Evolutionary conservation across 2,888 invertebrate genomes (phyloP).

Genomic region (Cryptus viduatorius): DNA sequence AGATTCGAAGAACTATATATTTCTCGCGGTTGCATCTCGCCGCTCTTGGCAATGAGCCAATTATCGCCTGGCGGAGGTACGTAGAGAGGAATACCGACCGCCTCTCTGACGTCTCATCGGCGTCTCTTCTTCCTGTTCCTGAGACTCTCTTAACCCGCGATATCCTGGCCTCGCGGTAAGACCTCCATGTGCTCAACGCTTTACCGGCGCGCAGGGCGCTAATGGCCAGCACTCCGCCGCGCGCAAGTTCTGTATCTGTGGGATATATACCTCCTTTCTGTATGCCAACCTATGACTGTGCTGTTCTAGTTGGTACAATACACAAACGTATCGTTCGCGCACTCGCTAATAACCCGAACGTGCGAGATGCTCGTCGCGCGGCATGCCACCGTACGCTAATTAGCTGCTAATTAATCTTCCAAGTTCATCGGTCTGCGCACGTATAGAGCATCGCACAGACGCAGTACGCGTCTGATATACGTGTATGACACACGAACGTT

Average conservation of each 20-base stretch:
- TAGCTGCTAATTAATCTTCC: constrained; percentile 70
- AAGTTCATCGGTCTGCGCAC: constrained; percentile 66
- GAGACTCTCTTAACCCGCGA: constrained; percentile 54
- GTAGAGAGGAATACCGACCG: constrained; percentile 29
- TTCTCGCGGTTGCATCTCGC: constrained; percentile 43
- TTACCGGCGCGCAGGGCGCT: constrained; percentile 33
- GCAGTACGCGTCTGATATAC: background rate
- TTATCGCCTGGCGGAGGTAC: constrained; percentile 65
- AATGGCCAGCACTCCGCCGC: constrained; percentile 29
- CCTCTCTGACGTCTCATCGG: constrained; percentile 26
- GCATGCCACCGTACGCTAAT: constrained; percentile 67
- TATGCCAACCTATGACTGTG: background rate
- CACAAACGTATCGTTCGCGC: constrained; percentile 38
- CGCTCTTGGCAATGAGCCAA: constrained; percentile 65
- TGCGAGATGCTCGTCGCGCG: constrained; percentile 29
- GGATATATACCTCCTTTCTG: background rate
- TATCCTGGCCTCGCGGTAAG: constrained; percentile 44
- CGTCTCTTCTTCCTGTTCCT: constrained; percentile 58
- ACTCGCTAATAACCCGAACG: constrained; percentile 60
- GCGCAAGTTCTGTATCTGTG: constrained; percentile 25
- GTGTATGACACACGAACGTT: constrained; percentile 32
- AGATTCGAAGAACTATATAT: constrained; percentile 21
- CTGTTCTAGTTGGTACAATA: constrained; percentile 41
- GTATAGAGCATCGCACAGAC: constrained; percentile 20
- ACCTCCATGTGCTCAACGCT: constrained; percentile 22